phyloP scores from a whole-genome alignment of 2,797 vertebrate species.

The Syngnathus acus region DNA sequence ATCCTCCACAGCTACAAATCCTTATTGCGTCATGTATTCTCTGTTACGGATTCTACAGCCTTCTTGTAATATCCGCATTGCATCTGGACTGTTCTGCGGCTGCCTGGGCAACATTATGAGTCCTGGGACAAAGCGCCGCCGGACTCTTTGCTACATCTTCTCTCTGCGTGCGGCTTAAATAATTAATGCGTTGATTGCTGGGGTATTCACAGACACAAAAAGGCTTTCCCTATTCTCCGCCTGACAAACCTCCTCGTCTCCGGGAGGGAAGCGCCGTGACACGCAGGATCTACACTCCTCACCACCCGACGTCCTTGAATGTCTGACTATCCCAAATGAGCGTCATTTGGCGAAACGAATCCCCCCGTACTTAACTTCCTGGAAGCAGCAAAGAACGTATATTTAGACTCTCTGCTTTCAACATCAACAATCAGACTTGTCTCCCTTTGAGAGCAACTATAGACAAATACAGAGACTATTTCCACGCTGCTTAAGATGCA shows the following conservation, averaged over 20 bases:
- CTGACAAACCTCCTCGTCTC: conserved; percentile 45
- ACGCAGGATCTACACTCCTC: conserved; percentile 22
- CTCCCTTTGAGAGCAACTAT: neutral
- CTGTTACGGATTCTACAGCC: conserved; percentile 21
- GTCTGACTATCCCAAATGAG: conserved; percentile 23
- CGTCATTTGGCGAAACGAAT: conserved; percentile 15
- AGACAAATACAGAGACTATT: conserved; percentile 20
- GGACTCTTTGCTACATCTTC: conserved; percentile 52
- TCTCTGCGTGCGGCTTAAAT: conserved; percentile 55
- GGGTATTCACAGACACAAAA: conserved; percentile 65
- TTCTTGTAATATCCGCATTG: conserved; percentile 38
- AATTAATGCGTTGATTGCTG: conserved; percentile 68
- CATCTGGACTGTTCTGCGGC: conserved; percentile 38
- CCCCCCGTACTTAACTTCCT: neutral
- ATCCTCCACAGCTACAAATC: neutral
- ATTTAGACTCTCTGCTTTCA: neutral
- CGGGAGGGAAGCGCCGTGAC: conserved; percentile 27
- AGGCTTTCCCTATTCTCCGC: conserved; percentile 64
- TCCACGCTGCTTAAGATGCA: conserved; percentile 35
- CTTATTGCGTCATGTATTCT: conserved; percentile 38
- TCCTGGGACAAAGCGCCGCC: conserved; percentile 44
- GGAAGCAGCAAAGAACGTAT: neutral
- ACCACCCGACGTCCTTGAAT: conserved; percentile 27
- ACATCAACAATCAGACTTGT: neutral
- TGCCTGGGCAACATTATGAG: conserved; percentile 47